phyloP scores from a whole-genome alignment of 2,888 invertebrate species.

The Apocheima hispidaria region DNA sequence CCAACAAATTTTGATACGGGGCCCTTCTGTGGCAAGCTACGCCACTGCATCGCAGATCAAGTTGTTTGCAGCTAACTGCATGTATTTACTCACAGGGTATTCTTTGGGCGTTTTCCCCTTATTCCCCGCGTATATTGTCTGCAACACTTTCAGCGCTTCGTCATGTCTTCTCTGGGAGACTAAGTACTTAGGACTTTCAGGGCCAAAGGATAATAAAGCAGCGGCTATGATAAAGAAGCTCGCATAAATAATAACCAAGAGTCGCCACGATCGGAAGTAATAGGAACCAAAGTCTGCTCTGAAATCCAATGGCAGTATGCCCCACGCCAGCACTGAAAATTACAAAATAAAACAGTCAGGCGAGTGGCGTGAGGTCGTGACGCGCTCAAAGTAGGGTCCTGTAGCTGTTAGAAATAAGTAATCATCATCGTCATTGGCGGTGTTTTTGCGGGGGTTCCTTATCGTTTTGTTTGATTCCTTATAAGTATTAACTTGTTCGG shows the following conservation, averaged over 20 bases:
- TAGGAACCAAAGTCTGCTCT: constrained; percentile 78
- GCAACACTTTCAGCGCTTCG: constrained; percentile 87
- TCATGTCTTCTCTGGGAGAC: constrained; percentile 87
- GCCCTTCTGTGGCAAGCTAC: no score
- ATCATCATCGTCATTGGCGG: no score
- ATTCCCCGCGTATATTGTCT: constrained; percentile 85
- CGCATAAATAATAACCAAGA: constrained; percentile 88
- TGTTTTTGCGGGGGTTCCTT: no score
- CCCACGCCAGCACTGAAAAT: constrained; percentile 79
- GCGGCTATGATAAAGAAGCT: constrained; percentile 86
- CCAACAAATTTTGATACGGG: no score
- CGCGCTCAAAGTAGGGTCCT: no score
- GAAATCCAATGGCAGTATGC: constrained; percentile 87
- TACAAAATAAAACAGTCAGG: neutral
- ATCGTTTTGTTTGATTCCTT: no score
- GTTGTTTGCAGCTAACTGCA: no score
- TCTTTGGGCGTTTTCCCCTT: constrained; percentile 69
- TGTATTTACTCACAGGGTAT: constrained; percentile 77
- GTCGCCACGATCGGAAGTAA: constrained; percentile 90
- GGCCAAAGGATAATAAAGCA: constrained; percentile 83
- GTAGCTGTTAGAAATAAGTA: neutral
- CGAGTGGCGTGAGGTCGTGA: neutral
- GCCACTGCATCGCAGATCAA: no score
- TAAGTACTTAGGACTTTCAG: constrained; percentile 93
- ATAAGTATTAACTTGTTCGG: no score